Evolutionary conservation across 1,140 invertebrate species (phyloP), one percentile per base, ranked within the genome.

Genomic region (Drosophila bocki): DNA sequence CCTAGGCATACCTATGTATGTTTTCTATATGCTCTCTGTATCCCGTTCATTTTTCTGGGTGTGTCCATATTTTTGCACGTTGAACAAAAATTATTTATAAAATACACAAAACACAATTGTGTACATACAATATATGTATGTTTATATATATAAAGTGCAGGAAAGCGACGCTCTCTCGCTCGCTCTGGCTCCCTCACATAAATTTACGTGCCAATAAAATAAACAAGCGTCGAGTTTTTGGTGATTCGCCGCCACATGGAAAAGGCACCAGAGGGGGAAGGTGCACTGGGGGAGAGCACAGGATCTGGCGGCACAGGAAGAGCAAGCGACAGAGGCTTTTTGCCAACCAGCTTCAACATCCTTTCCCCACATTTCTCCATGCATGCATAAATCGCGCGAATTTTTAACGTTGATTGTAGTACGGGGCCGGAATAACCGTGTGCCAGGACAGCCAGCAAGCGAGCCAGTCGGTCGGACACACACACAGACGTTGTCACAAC

Each of bases 161-260:
- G 13, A 54, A 35, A 54, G 33, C 81, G 63, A 33, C 17, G 26
- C 42, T 61, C 44, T 33, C 64, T 48, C 17, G 26, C 57, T 61
- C 33, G 15, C 33, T 39, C 35, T 19, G 5, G 39, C 48, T 15
- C 15, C 4, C 29, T 51, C 77, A 87, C 78, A 88, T 90, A 90
- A 81, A 88, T 88, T 90, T 88, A 90, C 84, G 85, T 90, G 85
- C 84, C 84, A 88, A 88, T 88, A 88, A 88, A 84, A 88, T 87
- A 87, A 87, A 87, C 84, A 87, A 87, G 83, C 84, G 68, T 63
- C 57, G 83, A 88, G 80, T 84, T 84, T 80, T 86, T 88, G 76
- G 84, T 82, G 79, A 87, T 72, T 86, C 67, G 76, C 48, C 67
- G 76, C 4, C 48, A 51, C 48, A 51, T 78, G 70, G 75, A 67